Evolutionary conservation across 1,140 invertebrate genomes (phyloP).

Genomic region (Hormaphis cornu): DNA sequence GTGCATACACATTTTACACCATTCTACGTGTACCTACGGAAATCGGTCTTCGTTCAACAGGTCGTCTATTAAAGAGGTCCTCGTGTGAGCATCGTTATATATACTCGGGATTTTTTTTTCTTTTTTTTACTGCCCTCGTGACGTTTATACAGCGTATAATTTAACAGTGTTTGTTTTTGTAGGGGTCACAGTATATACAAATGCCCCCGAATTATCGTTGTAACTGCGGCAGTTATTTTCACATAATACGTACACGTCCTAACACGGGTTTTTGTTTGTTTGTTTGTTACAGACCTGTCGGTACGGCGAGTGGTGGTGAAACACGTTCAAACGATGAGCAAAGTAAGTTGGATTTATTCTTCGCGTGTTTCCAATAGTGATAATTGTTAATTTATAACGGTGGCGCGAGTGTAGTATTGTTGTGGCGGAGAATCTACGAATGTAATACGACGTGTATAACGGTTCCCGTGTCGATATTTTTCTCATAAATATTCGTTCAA

Average conservation of each 20-base stretch:
- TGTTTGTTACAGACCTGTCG: conserved; percentile 23
- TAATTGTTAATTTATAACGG: no score
- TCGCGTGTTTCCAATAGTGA: no score
- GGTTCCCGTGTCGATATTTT: no score
- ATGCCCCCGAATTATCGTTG: not conserved
- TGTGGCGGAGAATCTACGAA: no score
- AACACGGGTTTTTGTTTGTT: not conserved
- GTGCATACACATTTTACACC: no score
- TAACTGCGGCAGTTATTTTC: not conserved
- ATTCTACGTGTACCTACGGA: no score
- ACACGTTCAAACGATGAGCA: not conserved
- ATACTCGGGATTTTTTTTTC: conserved; percentile 3
- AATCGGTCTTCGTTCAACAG: not conserved
- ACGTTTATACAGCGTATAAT: not conserved
- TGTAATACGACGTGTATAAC: no score
- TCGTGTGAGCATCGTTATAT: conserved; percentile 14
- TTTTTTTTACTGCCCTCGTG: not conserved
- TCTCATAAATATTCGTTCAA: no score
- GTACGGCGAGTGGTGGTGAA: conserved; percentile 24
- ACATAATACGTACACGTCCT: not conserved
- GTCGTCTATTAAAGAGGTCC: conserved; percentile 27
- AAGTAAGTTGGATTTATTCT: no score
- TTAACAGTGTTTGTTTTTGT: no score
- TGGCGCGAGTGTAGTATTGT: no score
- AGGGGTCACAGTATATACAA: conserved; percentile 16